Conservation (phyloP, 2,888 invertebrate species). For the Eupithecia dodoneata region DNA sequence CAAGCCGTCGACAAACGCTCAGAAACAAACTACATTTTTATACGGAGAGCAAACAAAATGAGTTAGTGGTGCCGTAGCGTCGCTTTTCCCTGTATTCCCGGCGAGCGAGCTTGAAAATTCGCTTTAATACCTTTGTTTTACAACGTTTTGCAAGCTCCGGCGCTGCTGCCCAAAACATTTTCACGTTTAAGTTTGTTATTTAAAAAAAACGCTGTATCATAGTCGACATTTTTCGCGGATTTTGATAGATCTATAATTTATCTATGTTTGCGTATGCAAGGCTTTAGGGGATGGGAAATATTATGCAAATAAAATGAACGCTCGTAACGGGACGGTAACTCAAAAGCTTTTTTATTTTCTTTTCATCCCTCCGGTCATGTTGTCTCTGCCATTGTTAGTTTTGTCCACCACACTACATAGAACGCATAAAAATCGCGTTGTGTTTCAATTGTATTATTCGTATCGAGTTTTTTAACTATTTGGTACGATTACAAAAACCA, state of each 20-base stretch:
- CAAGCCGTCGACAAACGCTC: constrained; percentile 65
- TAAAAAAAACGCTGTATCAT: constrained; percentile 58
- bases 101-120: constrained; percentile 77
- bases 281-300: constrained; percentile 19
- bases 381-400: constrained; percentile 35
- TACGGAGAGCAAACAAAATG: constrained; percentile 78
- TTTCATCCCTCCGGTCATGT: constrained; percentile 39
- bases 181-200: constrained; percentile 61
- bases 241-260: constrained; percentile 32
- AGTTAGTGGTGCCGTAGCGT: constrained; percentile 75
- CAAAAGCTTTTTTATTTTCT: constrained; percentile 38
- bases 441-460: constrained; percentile 11
- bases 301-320: background rate
- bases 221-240: constrained; percentile 47
- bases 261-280: constrained; percentile 1
- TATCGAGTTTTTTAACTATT: background rate
- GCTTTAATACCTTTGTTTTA: constrained; percentile 82
- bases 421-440: constrained; percentile 14
- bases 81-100: constrained; percentile 71
- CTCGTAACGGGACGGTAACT: constrained; percentile 28
- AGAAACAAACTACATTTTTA: constrained; percentile 79
- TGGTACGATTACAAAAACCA: background rate
- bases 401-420: constrained; percentile 20
- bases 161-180: constrained; percentile 73
- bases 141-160: constrained; percentile 75